Conservation (phyloP, 2,888 invertebrate genomes). For the Leucophenga maculata region DNA sequence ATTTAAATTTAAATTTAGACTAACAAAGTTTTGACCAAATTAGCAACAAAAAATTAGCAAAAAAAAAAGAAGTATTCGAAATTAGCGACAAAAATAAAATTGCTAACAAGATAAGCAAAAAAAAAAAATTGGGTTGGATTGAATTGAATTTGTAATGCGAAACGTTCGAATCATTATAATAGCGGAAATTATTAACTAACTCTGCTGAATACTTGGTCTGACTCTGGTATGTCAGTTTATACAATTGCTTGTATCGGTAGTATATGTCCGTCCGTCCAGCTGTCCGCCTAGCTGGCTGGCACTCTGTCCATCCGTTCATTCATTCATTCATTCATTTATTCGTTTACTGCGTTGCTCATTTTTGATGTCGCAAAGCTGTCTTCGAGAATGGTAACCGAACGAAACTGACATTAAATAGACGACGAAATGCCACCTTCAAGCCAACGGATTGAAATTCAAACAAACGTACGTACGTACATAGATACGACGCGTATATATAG, state of each 20-base stretch:
- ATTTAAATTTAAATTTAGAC: too few species aligned
- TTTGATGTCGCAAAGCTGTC: constrained; percentile 12
- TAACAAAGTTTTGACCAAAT: too few species aligned
- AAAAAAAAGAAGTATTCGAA: not conserved
- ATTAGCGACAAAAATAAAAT: not conserved
- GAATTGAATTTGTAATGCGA: too few species aligned
- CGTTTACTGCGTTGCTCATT: not conserved
- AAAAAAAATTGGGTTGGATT: too few species aligned
- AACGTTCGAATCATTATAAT: not conserved
- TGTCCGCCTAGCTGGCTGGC: not conserved
- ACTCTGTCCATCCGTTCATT: not conserved
- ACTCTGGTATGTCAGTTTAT: too few species aligned
- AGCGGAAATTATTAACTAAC: constrained; percentile 11
- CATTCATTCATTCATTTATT: not conserved
- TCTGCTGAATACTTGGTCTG: too few species aligned
- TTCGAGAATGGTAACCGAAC: constrained; percentile 12
- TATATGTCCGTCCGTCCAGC: not conserved
- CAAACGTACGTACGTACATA: too few species aligned
- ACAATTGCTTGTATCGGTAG: too few species aligned
- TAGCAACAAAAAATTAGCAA: too few species aligned
- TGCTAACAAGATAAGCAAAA: not conserved
- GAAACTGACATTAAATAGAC: constrained; percentile 20
- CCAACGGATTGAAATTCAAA: not conserved
- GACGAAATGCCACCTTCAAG: constrained; percentile 20
- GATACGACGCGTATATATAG: too few species aligned